Conservation (phyloP, 2,113 vertebrate genomes). For the Pseudonaja textilis region DNA sequence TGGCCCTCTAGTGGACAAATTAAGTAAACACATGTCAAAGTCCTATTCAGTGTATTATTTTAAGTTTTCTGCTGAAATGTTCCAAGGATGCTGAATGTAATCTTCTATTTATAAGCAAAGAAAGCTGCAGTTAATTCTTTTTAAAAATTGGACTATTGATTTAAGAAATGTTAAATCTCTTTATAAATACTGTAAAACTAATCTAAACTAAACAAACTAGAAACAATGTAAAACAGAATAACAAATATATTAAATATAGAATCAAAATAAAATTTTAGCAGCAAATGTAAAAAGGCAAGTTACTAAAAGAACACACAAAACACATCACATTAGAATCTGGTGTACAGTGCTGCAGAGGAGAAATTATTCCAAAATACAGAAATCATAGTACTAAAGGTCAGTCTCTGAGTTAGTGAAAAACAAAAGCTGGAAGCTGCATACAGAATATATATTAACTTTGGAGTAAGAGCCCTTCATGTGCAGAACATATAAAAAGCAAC, state of each 20-base stretch:
- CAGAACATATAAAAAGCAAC: not conserved
- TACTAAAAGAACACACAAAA: not conserved
- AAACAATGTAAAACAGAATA: not conserved
- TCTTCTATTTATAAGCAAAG: not conserved
- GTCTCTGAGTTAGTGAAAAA: not conserved
- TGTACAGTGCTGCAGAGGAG: not conserved
- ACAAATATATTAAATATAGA: not conserved
- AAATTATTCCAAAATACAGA: not conserved
- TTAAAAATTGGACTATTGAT: not conserved
- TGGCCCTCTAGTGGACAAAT: conserved; percentile 58
- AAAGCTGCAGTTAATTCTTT: not conserved
- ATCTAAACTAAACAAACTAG: not conserved
- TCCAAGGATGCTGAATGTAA: not conserved
- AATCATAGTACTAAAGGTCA: not conserved
- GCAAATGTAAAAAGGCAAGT: not conserved
- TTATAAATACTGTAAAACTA: not conserved
- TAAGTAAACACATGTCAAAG: not conserved
- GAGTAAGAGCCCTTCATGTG: not conserved
- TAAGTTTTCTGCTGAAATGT: not conserved
- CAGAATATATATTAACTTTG: not conserved
- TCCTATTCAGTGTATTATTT: not conserved
- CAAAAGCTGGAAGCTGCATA: not conserved
- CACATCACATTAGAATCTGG: not conserved
- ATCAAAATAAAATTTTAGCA: not conserved
- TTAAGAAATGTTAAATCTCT: not conserved